Percentiles rank a stretch among this genome's conserved stretches.
Conservation (phyloP, 2,113 vertebrate species). For the Nothoprocta pentlandii region DNA sequence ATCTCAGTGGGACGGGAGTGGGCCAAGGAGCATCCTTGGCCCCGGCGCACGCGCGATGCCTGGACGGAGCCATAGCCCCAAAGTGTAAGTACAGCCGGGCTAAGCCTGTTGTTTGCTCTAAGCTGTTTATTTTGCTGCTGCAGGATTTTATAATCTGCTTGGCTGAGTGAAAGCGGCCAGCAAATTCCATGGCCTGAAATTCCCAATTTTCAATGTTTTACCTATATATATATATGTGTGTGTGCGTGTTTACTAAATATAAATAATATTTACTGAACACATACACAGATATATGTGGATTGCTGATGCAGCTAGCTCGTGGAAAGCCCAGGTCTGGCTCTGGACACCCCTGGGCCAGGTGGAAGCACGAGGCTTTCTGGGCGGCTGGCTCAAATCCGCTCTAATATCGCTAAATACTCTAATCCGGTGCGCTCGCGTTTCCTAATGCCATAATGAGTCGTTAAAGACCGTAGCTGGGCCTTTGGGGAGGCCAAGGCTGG, state of each 20-base stretch:
- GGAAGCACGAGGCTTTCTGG: background rate
- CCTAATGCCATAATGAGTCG: slow-evolving; percentile 46
- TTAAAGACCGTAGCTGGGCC: slow-evolving; percentile 31
- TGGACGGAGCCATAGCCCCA: background rate
- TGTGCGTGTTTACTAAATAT: background rate
- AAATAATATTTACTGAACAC: background rate
- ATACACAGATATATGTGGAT: background rate
- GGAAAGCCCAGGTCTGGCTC: background rate
- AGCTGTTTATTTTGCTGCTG: slow-evolving; percentile 58
- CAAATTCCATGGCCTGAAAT: background rate
- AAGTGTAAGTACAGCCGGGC: rapidly evolving
- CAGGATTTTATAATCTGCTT: background rate
- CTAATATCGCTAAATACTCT: slow-evolving; percentile 24
- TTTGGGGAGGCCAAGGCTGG: background rate
- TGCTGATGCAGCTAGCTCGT: background rate
- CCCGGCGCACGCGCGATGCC: background rate
- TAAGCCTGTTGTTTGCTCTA: slow-evolving; percentile 29
- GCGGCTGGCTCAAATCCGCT: slow-evolving; percentile 10
- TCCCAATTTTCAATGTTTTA: background rate
- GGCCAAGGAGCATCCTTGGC: background rate
- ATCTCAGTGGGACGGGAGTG: rapidly evolving
- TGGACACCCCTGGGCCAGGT: background rate
- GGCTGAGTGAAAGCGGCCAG: background rate
- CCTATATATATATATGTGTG: too few species aligned
- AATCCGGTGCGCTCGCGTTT: slow-evolving; percentile 26